These are phyloP conservation scores for Leptinotarsa texana DNA, from an alignment of 1,140 invertebrate genomes.

Conservation along the genomic window DNA sequence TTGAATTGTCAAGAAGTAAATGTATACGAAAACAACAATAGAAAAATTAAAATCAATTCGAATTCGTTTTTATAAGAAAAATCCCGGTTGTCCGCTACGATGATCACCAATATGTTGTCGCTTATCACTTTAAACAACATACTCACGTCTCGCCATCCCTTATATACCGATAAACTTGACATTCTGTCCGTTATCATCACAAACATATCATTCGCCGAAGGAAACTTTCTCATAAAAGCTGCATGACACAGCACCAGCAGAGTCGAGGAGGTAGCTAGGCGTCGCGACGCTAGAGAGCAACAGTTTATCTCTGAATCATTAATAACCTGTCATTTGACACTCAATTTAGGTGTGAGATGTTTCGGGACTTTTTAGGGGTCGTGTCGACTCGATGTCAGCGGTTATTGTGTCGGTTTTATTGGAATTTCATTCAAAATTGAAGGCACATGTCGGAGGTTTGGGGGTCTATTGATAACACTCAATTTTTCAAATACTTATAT, in stretches of 20 bases:
- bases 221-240: slow-evolving; percentile 6
- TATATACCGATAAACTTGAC: not conserved
- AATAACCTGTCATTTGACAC: slow-evolving; percentile 30
- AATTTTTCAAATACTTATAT: too few relatives aligned
- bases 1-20: too few relatives aligned
- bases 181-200: not conserved
- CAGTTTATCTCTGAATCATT: slow-evolving; percentile 29
- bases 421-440: slow-evolving; percentile 18
- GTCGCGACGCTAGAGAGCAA: slow-evolving; percentile 18
- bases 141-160: not conserved
- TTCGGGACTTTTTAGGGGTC: slow-evolving; percentile 17
- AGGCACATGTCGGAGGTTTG: not conserved
- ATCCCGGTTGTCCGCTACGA: not conserved
- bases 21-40: too few relatives aligned
- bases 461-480: too few relatives aligned
- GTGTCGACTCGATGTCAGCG: slow-evolving; percentile 21
- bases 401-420: slow-evolving; percentile 27
- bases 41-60: too few relatives aligned
- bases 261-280: slow-evolving; percentile 9
- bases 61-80: not conserved
- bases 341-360: slow-evolving; percentile 26
- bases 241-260: not conserved
- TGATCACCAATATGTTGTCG: not conserved
- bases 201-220: not conserved
- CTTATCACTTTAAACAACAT: not conserved